These are phyloP conservation scores for Balanococcus diminutus DNA, from an alignment of 2,888 invertebrate genomes.

Conservation along the genomic window DNA sequence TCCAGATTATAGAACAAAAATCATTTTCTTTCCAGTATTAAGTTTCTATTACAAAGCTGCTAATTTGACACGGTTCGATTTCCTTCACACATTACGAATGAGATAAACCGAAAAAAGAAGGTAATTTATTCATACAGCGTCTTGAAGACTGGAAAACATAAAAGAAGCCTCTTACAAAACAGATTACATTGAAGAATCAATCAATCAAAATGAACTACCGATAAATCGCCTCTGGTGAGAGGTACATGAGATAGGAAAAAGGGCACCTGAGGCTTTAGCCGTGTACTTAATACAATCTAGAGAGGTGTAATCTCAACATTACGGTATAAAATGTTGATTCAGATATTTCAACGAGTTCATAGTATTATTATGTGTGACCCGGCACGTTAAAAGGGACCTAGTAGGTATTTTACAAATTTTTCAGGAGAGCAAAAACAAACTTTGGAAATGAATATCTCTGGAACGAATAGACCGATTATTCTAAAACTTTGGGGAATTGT, in stretches of 20 bases:
- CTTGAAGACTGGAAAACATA: not conserved
- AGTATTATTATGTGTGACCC: not conserved
- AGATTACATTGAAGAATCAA: not conserved
- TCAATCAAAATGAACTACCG: not conserved
- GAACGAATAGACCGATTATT: no score
- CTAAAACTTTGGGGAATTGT: no score
- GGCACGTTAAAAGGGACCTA: no score
- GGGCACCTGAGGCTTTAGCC: not conserved
- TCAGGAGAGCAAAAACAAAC: no score
- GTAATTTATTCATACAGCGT: not conserved
- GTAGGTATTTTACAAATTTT: no score
- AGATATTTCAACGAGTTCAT: not conserved
- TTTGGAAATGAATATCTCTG: no score
- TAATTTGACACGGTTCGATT: not conserved
- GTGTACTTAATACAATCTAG: not conserved
- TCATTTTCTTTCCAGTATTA: not conserved
- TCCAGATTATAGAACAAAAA: not conserved
- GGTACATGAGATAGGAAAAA: not conserved
- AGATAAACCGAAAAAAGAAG: not conserved
- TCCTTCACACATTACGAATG: not conserved
- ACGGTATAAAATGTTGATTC: not conserved
- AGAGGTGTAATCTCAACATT: not conserved
- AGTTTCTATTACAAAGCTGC: not conserved
- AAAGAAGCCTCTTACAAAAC: not conserved
- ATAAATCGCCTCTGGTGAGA: not conserved